Percentiles rank a stretch among this genome's conserved stretches.
phyloP scores from a whole-genome alignment of 2,797 vertebrate genomes.

The Parauchenoglanis punctatus region DNA sequence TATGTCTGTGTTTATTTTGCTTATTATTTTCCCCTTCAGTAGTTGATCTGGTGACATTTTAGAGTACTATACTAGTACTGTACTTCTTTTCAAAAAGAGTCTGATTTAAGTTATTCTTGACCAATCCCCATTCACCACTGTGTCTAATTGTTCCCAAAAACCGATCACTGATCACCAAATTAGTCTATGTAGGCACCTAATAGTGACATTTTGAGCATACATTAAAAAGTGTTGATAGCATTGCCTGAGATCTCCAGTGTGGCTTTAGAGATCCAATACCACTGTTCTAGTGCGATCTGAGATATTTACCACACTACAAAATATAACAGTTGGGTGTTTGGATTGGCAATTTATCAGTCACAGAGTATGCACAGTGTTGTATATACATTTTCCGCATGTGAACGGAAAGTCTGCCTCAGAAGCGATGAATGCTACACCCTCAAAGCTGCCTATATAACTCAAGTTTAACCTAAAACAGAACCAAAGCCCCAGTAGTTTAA shows the following conservation, averaged over 20 bases:
- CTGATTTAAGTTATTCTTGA: neutral
- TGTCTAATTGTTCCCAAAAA: neutral
- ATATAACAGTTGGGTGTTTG: neutral
- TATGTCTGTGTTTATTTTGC: neutral
- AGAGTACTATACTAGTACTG: no score
- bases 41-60: neutral
- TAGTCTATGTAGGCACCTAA: neutral
- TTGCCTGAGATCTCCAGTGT: neutral
- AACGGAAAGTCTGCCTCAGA: neutral
- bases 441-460: neutral
- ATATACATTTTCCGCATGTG: neutral
- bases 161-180: neutral
- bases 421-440: neutral
- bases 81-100: neutral
- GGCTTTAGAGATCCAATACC: neutral
- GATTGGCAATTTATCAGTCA: neutral
- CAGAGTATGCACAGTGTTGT: neutral
- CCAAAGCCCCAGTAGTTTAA: slow-evolving; percentile 2
- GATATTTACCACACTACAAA: neutral
- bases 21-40: neutral
- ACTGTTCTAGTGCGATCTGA: neutral
- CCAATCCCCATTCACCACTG: neutral
- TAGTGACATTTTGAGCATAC: neutral
- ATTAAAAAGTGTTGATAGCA: neutral
- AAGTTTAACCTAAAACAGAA: neutral